Evolutionary conservation across 1,140 invertebrate species (phyloP).

Genomic region (Vanessa atalanta): DNA sequence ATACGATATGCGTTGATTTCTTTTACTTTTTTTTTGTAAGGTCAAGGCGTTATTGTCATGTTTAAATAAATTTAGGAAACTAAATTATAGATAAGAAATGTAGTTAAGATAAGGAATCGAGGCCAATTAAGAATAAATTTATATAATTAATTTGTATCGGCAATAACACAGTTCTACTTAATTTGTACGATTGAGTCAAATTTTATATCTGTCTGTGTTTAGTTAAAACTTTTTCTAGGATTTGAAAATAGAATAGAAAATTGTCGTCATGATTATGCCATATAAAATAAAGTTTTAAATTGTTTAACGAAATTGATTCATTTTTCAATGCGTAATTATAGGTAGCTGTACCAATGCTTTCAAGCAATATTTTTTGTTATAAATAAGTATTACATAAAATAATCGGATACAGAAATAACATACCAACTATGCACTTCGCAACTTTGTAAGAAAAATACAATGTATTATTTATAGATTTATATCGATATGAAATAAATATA

Average conservation of each 20-base stretch:
- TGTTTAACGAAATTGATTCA: no score
- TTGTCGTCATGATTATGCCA: no score
- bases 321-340: no score
- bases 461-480: slow-evolving; percentile 17
- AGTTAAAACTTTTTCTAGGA: background rate
- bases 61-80: slow-evolving; percentile 2
- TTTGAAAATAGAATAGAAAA: background rate
- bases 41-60: slow-evolving; percentile 5
- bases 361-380: background rate
- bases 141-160: slow-evolving; percentile 10
- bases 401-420: background rate
- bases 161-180: background rate
- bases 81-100: slow-evolving; percentile 7
- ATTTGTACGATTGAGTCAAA: background rate
- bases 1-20: background rate
- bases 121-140: slow-evolving; percentile 8
- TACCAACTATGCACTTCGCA: background rate
- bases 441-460: slow-evolving; percentile 20
- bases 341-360: no score
- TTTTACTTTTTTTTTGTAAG: slow-evolving; percentile 7
- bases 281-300: no score
- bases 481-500: slow-evolving; percentile 27
- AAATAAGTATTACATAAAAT: background rate
- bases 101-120: slow-evolving; percentile 16
- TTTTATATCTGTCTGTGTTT: background rate